Base-by-base conservation (phyloP, 2,113 vertebrate genomes). In the Gulo gulo region DNA sequence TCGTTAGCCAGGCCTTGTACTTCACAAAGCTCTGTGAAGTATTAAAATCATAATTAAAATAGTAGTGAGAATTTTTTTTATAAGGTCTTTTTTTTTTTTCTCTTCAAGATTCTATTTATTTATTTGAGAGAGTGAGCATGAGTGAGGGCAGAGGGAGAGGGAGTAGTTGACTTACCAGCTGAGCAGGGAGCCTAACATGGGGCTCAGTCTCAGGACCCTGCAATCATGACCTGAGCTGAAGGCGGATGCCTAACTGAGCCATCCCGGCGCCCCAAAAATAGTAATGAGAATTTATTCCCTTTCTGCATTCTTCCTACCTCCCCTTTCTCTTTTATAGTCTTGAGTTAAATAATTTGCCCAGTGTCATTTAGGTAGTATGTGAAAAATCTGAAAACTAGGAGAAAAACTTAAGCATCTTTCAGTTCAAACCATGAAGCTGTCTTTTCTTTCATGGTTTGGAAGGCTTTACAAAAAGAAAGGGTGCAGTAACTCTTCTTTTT, bases 361-460 rank as follows among this genome's bases (percentile, higher is more conserved):
- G 0, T 86, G 73, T 94, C 39, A 50, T 73, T 92, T 26, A 90
- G 50, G 55, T 13, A 83, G 50, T 87, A 4, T 57, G 42, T 21
- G 67, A 50, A 73, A 69, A 73, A 88, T 65, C n/a, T 91, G 69
- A 84, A 80, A 94, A 81, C 23, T 1, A 24, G 63, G 45, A 26
- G 34, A 29, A 20, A 81, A 83, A 14, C 3, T 16, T 81, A 47
- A 36, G 31, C 26, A 74, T 82, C 45, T 55, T 96, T 61, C 24
- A 13, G 18, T 83, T 92, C 47, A 93, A 63, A 91, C 91, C 21
- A 20, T 73, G 59, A 45, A 36, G 8, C 15, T 95, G 12, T 74
- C 14, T 71, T 67, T 96, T 95, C 61, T 94, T 89, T 78, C 16
- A 13, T 85, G 34, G 21, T 61, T 96, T 87, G 47, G 26, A 93